phyloP scores from a whole-genome alignment of 2,797 vertebrate species.

The Pseudochirops corinnae region DNA sequence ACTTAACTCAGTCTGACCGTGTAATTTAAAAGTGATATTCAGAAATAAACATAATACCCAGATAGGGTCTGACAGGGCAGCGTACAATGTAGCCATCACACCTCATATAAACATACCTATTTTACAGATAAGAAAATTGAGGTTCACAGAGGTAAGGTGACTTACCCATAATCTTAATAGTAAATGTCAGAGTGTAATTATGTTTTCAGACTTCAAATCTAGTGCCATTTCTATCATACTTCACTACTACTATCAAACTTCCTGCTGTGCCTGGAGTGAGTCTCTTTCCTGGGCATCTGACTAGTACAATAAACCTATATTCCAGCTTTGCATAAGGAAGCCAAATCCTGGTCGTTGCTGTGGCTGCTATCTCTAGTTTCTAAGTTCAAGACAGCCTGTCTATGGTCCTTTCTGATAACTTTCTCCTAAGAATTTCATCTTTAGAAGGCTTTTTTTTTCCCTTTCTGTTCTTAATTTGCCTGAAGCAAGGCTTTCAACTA shows the following conservation, averaged over 20 bases:
- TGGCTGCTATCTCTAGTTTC: constrained; percentile 81
- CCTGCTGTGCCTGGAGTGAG: not conserved
- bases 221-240: not conserved
- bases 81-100: not conserved
- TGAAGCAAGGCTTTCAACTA: constrained; percentile 90
- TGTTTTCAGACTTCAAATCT: not conserved
- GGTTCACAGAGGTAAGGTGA: not conserved
- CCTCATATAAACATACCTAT: not conserved
- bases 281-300: not conserved
- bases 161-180: not conserved
- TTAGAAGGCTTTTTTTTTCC: constrained; percentile 85
- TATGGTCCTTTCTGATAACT: constrained; percentile 74
- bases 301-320: not conserved
- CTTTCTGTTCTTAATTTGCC: constrained; percentile 85
- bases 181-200: not conserved
- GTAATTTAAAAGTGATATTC: not conserved
- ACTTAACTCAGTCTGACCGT: not conserved
- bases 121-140: not conserved
- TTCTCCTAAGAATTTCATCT: constrained; percentile 83
- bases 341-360: constrained; percentile 63
- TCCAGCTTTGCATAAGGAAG: not conserved
- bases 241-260: not conserved
- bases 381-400: constrained; percentile 80
- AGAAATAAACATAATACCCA: not conserved
- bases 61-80: not conserved